Evolutionary conservation across 2,888 invertebrate genomes (phyloP).

Genomic region (Agonopterix heracliana): DNA sequence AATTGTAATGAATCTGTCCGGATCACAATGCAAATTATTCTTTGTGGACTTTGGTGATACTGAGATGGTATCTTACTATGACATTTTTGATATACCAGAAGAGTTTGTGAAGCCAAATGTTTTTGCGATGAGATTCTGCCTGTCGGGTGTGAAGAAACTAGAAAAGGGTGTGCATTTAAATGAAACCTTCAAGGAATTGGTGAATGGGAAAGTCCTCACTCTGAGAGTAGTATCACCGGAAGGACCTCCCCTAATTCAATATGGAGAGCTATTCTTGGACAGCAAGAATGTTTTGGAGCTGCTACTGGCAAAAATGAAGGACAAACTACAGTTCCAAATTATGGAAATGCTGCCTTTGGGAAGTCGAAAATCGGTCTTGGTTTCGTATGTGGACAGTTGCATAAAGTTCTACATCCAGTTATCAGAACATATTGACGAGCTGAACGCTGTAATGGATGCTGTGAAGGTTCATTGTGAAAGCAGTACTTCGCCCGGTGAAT

Average conservation of each 20-base stretch:
- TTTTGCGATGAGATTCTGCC: conserved; percentile 84
- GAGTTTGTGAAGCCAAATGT: conserved; percentile 83
- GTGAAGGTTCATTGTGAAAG: conserved; percentile 78
- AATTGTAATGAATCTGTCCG: conserved; percentile 83
- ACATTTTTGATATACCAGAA: conserved; percentile 85
- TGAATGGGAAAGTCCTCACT: conserved; percentile 77
- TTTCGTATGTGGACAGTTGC: conserved; percentile 82
- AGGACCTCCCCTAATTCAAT: conserved; percentile 83
- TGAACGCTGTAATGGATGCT: conserved; percentile 81
- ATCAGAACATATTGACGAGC: conserved; percentile 74
- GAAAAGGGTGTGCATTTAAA: conserved; percentile 77
- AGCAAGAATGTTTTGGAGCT: conserved; percentile 77
- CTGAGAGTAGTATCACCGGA: conserved; percentile 82
- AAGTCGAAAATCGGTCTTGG: conserved; percentile 67
- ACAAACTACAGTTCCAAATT: conserved; percentile 57
- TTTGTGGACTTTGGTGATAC: conserved; percentile 90
- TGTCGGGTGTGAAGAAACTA: conserved; percentile 82
- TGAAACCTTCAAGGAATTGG: conserved; percentile 82
- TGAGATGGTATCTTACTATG: conserved; percentile 81
- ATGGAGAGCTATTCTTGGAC: conserved; percentile 81
- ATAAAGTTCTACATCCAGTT: conserved; percentile 85
- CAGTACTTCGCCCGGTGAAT: conserved; percentile 56
- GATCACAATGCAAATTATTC: conserved; percentile 83
- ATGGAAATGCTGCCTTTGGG: conserved; percentile 51
- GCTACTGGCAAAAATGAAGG: conserved; percentile 58